Evolutionary conservation across 2,797 vertebrate species (phyloP), one percentile per base, ranked within the genome.

Genomic region (Neomorphus geoffroyi): DNA sequence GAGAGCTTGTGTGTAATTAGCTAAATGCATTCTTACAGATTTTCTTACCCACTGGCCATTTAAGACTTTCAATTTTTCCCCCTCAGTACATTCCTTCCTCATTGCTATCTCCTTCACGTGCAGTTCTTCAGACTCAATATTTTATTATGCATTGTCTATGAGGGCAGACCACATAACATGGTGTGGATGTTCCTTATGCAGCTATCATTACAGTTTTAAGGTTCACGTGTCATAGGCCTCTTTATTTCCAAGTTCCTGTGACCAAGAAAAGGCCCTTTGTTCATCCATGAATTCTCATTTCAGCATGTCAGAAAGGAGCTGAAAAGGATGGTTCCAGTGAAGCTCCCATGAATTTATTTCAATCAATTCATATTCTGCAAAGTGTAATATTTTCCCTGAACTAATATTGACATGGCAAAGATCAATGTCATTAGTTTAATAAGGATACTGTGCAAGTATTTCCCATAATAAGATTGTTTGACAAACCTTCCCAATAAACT

Each of bases 391-490:
- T 92, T 94, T 92, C 15, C 19, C 27, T 79, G 60, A 75, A 94
- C 43, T 72, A 71, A 45, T 82, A 91, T 70, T 80, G 71, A 84
- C 77, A 75, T 33, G 30, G 3, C 6, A 18, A 90, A 86, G 43
- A 93, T 94, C 93, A 67, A 86, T 92, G 41, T 10, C 74, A 90
- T 94, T 93, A 74, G 16, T 88, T 88, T 92, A 91, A 92, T 93
- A 82, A 88, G 90, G 71, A 80, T 41, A 57, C 11, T 79, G 11
- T 61, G 19, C 27, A 88, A 79, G 53, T 77, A 57, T 80, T 95
- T 86, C 37, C 67, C 19, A 7, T 90, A 90, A 88, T 79, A 53
- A 80, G 24, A 84, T 60, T 85, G 35, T 85, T 73, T 88, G 69
- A 50, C 46, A 91, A 77, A 86, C 13, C n/a, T 66, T 86, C 17